Conservation (phyloP, 2,113 vertebrate species). For the Neomonachus schauinslandi region DNA sequence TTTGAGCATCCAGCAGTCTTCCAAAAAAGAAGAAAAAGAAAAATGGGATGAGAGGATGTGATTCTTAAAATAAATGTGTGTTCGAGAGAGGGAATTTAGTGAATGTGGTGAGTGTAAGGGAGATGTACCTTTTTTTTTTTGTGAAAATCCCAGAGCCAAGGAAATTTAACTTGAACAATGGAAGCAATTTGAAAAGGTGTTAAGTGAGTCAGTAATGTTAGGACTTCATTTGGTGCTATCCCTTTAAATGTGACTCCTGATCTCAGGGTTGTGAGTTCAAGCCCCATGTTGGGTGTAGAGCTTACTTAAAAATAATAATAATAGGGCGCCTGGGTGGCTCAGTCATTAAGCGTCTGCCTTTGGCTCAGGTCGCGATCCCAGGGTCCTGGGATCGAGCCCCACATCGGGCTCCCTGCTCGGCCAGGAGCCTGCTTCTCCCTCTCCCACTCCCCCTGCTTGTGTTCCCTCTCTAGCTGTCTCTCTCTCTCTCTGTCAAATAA, state of each 20-base stretch:
- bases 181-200: background rate
- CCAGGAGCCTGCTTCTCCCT: too few species aligned
- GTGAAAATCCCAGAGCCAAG: background rate
- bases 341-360: too few species aligned
- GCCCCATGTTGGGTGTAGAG: too few species aligned
- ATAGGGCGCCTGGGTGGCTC: too few species aligned
- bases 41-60: background rate
- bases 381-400: too few species aligned
- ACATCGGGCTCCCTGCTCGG: too few species aligned
- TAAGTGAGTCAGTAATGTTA: background rate
- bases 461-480: too few species aligned
- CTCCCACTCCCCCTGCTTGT: too few species aligned
- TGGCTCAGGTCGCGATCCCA: too few species aligned
- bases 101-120: background rate
- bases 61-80: background rate
- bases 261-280: too few species aligned
- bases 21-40: background rate
- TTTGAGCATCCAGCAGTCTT: background rate
- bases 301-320: too few species aligned
- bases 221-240: background rate
- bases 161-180: background rate
- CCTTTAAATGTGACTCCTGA: background rate
- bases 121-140: background rate
- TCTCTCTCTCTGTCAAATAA: too few species aligned
- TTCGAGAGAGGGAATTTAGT: background rate